These are phyloP conservation scores for Neoscelio sp. DNA, from an alignment of 2,888 invertebrate genomes.

Conservation along the genomic window DNA sequence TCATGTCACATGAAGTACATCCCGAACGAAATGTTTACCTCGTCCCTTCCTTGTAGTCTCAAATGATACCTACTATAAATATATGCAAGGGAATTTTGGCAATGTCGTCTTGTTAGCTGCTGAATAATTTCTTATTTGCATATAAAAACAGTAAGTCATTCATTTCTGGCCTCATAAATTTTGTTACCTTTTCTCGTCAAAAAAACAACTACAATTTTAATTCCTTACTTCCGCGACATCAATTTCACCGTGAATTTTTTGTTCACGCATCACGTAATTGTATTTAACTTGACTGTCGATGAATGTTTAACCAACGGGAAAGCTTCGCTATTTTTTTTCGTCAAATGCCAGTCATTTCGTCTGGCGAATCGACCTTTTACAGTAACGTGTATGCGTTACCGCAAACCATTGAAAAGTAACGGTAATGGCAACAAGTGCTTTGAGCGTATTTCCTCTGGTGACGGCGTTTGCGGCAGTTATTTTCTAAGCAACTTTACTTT, in stretches of 20 bases:
- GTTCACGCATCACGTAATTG: no score
- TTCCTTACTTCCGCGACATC: no score
- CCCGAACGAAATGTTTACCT: slow-evolving; percentile 45
- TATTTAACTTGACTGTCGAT: no score
- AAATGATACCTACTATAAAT: slow-evolving; percentile 50
- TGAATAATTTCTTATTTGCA: slow-evolving; percentile 46
- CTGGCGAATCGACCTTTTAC: slow-evolving; percentile 19
- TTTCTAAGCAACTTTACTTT: slow-evolving; percentile 52
- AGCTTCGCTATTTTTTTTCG: not conserved
- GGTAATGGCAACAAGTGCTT: slow-evolving; percentile 79
- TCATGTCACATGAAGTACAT: slow-evolving; percentile 39
- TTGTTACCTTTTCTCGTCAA: not conserved
- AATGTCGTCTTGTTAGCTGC: slow-evolving; percentile 19
- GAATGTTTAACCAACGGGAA: slow-evolving; percentile 5
- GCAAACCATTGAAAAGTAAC: slow-evolving; percentile 70
- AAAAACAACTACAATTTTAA: not conserved
- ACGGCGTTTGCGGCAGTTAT: slow-evolving; percentile 51
- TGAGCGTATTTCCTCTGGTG: slow-evolving; percentile 73
- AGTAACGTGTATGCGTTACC: slow-evolving; percentile 26
- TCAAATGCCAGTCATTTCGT: slow-evolving; percentile 15
- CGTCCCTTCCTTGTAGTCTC: slow-evolving; percentile 38
- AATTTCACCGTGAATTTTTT: no score
- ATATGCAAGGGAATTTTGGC: slow-evolving; percentile 30
- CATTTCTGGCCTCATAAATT: slow-evolving; percentile 6
- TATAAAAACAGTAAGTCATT: slow-evolving; percentile 10